Percentiles rank a stretch among this genome's conserved stretches.
These are phyloP conservation scores for Iselma pallidipennis DNA, from an alignment of 2,888 invertebrate species.

Conservation along the genomic window DNA sequence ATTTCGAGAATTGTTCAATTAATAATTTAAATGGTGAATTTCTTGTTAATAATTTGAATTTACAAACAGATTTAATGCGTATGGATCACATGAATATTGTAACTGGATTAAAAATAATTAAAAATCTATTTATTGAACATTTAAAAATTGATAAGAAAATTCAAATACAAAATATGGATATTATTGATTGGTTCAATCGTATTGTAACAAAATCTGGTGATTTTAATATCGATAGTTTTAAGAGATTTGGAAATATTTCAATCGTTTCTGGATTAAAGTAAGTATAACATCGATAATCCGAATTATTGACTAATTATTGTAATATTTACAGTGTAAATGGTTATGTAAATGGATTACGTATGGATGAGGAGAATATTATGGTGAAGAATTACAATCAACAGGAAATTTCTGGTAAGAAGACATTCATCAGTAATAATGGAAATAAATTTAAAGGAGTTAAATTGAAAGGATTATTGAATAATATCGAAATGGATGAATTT, in stretches of 20 bases:
- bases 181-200: conserved; percentile 57
- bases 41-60: conserved; percentile 58
- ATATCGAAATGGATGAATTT: conserved; percentile 41
- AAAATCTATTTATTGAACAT: conserved; percentile 50
- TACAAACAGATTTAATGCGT: conserved; percentile 59
- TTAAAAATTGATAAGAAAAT: conserved; percentile 47
- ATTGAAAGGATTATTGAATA: conserved; percentile 46
- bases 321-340: conserved; percentile 29
- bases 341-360: conserved; percentile 46
- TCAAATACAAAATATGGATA: conserved; percentile 55
- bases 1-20: conserved; percentile 39
- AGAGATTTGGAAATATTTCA: conserved; percentile 55
- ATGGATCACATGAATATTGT: conserved; percentile 54
- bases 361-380: conserved; percentile 49
- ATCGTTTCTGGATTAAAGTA: conserved; percentile 50
- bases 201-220: conserved; percentile 52
- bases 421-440: conserved; percentile 31
- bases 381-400: conserved; percentile 52
- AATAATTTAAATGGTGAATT: conserved; percentile 43
- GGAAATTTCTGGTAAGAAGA: conserved; percentile 52
- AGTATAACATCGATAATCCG: conserved; percentile 1
- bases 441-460: conserved; percentile 43
- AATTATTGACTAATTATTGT: conserved; percentile 15
- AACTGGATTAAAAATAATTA: conserved; percentile 54
- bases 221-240: conserved; percentile 56